phyloP scores from a whole-genome alignment of 2,797 vertebrate species.

The Sebastes itinus region DNA sequence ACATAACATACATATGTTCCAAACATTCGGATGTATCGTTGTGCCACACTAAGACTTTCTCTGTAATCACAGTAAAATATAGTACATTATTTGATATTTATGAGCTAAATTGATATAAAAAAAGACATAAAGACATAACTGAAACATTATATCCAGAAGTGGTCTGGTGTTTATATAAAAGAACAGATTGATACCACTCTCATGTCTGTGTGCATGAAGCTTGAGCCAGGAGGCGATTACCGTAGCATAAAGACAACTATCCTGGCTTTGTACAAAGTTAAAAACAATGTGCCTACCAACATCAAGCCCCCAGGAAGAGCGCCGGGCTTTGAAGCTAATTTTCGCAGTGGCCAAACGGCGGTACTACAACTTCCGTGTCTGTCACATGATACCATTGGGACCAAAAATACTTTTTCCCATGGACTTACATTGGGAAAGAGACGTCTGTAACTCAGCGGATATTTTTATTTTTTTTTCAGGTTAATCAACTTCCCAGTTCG shows the following conservation, averaged over 20 bases:
- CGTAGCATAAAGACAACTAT: background rate
- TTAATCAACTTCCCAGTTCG: no score
- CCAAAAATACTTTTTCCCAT: no score
- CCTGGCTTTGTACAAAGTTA: background rate
- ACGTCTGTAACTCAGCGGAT: no score
- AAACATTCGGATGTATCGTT: background rate
- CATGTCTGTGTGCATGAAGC: background rate
- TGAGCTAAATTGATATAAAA: no score
- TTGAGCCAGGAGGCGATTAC: background rate
- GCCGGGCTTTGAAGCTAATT: no score
- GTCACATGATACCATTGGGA: no score
- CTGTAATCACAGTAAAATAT: background rate
- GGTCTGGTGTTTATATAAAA: background rate
- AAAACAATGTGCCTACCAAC: no score
- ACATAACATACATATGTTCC: background rate
- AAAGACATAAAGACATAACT: background rate
- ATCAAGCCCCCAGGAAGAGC: no score
- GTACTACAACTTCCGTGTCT: no score
- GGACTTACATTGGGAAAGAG: no score
- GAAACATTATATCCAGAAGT: background rate
- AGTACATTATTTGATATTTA: background rate
- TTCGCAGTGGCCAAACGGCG: no score
- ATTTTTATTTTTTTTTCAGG: no score
- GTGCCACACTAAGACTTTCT: background rate
- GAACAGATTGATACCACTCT: background rate